Evolutionary conservation across 2,888 invertebrate species (phyloP), one percentile per base, ranked within the genome.

Genomic region (Pollenia angustigena): DNA sequence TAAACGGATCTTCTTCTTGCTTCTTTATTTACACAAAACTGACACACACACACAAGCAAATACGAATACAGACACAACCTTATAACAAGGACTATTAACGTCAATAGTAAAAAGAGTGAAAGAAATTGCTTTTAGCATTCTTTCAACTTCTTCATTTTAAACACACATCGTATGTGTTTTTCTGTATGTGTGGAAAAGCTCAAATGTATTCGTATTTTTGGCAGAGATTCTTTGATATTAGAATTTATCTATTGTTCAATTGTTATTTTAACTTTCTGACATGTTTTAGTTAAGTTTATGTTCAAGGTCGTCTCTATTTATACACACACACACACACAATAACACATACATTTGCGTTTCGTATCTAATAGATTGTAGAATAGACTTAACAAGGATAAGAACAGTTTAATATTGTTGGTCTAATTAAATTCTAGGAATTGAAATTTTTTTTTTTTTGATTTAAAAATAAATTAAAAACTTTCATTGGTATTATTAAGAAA

Each of bases 201-300:
- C 14, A 68, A 68, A 50, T 11, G 14, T 1, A 32, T 23, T 10
- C 10, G 18, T n/a, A 14, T 62, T 32, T 32, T 32, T 32, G 32
- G 32, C 32, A 32, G 18, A 23, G 23, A 23, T 23, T 23, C 44
- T 69, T 40, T 11, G 42, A 42, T 52, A 42, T 54, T 12, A 8
- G 16, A 9, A 12, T 40, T 42, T 6, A 1, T 50, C 40, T 74
- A 4, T 50, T 74, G 60, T 74, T 40, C 11, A 74, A 62, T 9
- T 50, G 14, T 16, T 48, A 48, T 58, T 74, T 74, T 32, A 58
- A 23, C 18, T 42, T 18, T 54, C 46, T 74, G 74, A 62, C 74
- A 62, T 74, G 32, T 60, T 60, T 48, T 60, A 40, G 50, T 50
- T 50, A 14, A 16, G 60, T 60, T 62, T 62, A 60, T 62, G 40